Evolutionary conservation across 2,797 vertebrate species (phyloP), one percentile per base, ranked within the genome.

Genomic region (Neosalanx taihuensis): DNA sequence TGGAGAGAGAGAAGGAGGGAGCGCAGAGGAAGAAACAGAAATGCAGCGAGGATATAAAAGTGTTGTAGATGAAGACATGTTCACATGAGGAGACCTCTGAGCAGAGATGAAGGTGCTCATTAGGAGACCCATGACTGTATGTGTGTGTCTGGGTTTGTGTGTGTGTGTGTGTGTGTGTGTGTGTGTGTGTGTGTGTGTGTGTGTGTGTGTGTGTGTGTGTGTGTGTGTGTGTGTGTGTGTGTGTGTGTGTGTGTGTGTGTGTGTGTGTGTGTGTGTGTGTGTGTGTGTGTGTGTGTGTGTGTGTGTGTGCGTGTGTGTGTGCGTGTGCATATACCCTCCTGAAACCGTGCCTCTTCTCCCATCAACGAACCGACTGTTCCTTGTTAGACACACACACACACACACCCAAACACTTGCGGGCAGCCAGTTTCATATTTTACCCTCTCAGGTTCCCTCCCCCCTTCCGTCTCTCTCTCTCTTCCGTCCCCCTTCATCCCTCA

Each of bases 1-100:
- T 57, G 51, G 51, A 20, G 30, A 37, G 20, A 29, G 12, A 60
- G 26, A 23, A 23, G 58, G 59, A 60, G 23, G 26, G 9, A 60
- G 57, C 17, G 5, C 10, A 59, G n/a, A 59, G 58, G 23, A 60
- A 60, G 59, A 60, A 29, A 57, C 56, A 68, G 59, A 35, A 23
- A 71, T 51, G 49, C 35, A 6, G 35, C 35, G 69, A n/a, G 46
- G 31, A 37, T 62, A 67, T 41, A 67, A 67, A 63, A 67, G n/a
- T 35, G 4, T 20, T 30, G 2, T 18, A 71, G 69, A 81, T 81
- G 65, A 75, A 81, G 79, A 82, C 69, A 29, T 59, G 59, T 71
- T 58, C 46, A 41, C 46, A 51, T 29, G 58, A 68, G 33, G 58
- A 49, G 65, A 23, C 49, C 33, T 63, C 69, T 53, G 15, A 51